These are phyloP conservation scores for Sisor rabdophorus DNA, from an alignment of 2,113 vertebrate genomes.

Conservation along the genomic window DNA sequence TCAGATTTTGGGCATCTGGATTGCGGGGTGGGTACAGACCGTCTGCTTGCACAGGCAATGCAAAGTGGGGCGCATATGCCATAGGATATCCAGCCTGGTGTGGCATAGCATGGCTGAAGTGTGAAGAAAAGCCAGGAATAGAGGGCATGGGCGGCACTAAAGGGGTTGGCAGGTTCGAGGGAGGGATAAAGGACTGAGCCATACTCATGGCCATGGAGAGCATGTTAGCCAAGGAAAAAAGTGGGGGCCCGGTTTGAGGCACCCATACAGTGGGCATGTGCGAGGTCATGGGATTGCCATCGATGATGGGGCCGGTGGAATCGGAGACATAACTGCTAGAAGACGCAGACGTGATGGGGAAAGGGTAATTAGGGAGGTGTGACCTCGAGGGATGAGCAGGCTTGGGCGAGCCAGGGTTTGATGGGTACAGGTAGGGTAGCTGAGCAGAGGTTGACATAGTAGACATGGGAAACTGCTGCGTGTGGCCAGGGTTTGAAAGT, in stretches of 20 bases:
- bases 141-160: slow-evolving; percentile 52
- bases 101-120: slow-evolving; percentile 46
- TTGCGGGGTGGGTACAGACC: not conserved
- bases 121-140: slow-evolving; percentile 58
- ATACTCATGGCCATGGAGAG: slow-evolving; percentile 95
- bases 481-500: slow-evolving; percentile 52
- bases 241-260: slow-evolving; percentile 62
- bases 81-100: slow-evolving; percentile 50
- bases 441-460: slow-evolving; percentile 60
- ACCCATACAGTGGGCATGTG: slow-evolving; percentile 66
- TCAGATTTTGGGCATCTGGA: slow-evolving; percentile 31
- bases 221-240: slow-evolving; percentile 85
- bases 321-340: slow-evolving; percentile 48
- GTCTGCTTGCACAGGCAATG: slow-evolving; percentile 9
- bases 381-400: slow-evolving; percentile 58
- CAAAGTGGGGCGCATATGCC: slow-evolving; percentile 29
- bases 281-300: slow-evolving; percentile 51
- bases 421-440: slow-evolving; percentile 66
- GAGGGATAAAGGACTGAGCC: slow-evolving; percentile 84
- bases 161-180: slow-evolving; percentile 49
- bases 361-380: slow-evolving; percentile 62
- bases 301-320: slow-evolving; percentile 27
- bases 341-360: slow-evolving; percentile 55
- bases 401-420: slow-evolving; percentile 56
- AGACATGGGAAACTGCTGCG: slow-evolving; percentile 67